Percentiles rank a stretch among this genome's conserved stretches.
Conservation (phyloP, 2,888 invertebrate species). For the Clepsis dumicolana region DNA sequence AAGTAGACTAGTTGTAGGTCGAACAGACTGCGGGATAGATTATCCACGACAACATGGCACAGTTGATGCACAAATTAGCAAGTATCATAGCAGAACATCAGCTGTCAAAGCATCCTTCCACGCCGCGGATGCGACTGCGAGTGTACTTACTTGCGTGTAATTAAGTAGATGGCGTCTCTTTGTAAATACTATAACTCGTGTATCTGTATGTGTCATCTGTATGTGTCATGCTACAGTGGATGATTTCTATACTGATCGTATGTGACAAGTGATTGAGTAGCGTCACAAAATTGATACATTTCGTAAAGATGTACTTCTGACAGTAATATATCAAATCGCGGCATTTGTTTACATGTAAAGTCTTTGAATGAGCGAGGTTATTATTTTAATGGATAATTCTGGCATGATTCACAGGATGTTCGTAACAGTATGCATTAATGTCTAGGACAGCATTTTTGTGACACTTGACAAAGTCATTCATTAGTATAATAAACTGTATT, state of each 20-base stretch:
- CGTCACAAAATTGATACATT: conserved; percentile 1
- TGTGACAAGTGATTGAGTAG: conserved; percentile 2
- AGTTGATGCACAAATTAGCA: not conserved
- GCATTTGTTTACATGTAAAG: conserved; percentile 19
- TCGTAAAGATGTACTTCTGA: not conserved
- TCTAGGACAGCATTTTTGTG: not conserved
- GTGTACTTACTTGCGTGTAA: too few species aligned
- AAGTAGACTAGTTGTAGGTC: conserved; percentile 20
- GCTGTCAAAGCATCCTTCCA: too few species aligned
- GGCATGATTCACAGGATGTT: conserved; percentile 14
- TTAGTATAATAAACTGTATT: conserved; percentile 31
- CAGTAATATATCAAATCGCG: conserved; percentile 24
- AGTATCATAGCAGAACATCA: too few species aligned
- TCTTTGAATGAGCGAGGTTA: conserved; percentile 21
- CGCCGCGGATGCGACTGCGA: too few species aligned
- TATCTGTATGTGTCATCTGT: not conserved
- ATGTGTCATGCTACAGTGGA: not conserved
- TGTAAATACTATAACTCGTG: not conserved
- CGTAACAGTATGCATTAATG: not conserved
- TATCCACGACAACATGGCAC: not conserved
- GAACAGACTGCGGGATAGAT: conserved; percentile 12
- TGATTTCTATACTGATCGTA: conserved; percentile 1
- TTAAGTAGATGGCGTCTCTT: too few species aligned
- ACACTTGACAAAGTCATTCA: conserved; percentile 33
- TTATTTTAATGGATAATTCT: conserved; percentile 35